Base-by-base conservation (phyloP, 2,888 invertebrate genomes). In the Subacronicta megacephala region DNA sequence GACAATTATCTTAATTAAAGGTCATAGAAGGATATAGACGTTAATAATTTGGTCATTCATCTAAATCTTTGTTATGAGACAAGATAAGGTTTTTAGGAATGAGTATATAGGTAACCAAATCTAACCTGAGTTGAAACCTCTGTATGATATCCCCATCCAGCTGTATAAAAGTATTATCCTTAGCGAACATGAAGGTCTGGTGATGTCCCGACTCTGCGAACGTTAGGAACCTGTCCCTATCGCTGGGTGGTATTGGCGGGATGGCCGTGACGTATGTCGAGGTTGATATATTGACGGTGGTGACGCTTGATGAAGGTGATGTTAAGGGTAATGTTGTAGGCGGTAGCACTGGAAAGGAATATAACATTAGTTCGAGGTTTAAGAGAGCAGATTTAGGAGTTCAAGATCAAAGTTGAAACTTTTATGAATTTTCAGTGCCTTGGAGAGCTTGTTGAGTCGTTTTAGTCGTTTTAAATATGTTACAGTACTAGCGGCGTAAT, bases 151-250 rank as follows among this genome's bases (percentile, higher is more conserved):
- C 97, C n/a, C 98, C 98, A 84, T 98, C 98, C 45, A 98, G 95
- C 85, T 98, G 98, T 82, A 98, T 98, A 87, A 97, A 98, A 3
- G 98, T 98, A 81, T 98, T 98, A 72, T 97, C 97, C 83, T 98
- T 97, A 16, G 98, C 97, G 88, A 98, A 98, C 96, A 98, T 97
- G 87, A 98, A 98, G n/a, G 97, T 97, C 80, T 96, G 96, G 73
- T 97, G 96, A 79, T 97, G 95, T 1, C 97, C 98, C 4, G 97
- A 97, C 89, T 98, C 98, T 77, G 97, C 97, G 83, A 98, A 98
- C 0, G 98, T 97, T 42, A 98, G 92, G 84, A 97, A 97, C 70
- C 97, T 95, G 50, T 97, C 97, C 65, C 98, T 94, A 72, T 96
- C 95, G 75, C 96, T 96, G 50, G 96, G 95, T 1, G 97, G 97